phyloP scores from a whole-genome alignment of 2,113 vertebrate species.

The Orthonyx spaldingii region DNA sequence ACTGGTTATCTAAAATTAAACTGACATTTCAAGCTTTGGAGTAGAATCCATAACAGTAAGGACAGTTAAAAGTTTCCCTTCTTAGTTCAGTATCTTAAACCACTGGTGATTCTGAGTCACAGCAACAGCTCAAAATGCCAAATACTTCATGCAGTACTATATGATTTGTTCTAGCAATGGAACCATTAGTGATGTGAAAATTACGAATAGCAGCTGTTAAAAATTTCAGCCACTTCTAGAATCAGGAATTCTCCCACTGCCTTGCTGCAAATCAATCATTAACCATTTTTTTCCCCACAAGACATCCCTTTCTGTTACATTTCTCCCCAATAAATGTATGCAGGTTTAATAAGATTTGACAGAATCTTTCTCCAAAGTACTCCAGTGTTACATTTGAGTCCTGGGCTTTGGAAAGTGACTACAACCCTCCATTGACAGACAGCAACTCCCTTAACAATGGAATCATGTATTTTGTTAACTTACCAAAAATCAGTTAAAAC shows the following conservation, averaged over 20 bases:
- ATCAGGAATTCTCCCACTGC: neutral
- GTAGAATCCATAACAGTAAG: neutral
- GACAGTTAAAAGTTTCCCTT: neutral
- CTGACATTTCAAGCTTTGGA: neutral
- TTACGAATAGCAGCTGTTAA: neutral
- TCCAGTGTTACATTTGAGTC: neutral
- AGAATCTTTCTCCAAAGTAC: neutral
- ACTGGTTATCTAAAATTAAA: neutral
- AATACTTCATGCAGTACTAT: neutral
- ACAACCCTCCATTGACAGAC: neutral
- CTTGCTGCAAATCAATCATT: neutral
- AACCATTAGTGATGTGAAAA: neutral
- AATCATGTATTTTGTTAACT: neutral
- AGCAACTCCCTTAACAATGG: neutral
- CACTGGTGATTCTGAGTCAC: neutral
- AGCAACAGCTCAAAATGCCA: neutral
- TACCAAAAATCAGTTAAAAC: neutral
- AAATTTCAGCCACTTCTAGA: neutral
- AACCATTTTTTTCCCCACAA: neutral
- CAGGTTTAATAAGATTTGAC: neutral
- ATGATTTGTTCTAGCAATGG: neutral
- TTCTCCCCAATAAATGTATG: neutral
- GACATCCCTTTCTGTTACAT: neutral
- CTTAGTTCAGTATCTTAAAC: neutral
- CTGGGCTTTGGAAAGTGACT: neutral